A percentile compares a stretch with the other conserved stretches of the same genome.
These are phyloP conservation scores for Panthera uncia DNA, from an alignment of 2,113 vertebrate genomes.

Conservation along the genomic window DNA sequence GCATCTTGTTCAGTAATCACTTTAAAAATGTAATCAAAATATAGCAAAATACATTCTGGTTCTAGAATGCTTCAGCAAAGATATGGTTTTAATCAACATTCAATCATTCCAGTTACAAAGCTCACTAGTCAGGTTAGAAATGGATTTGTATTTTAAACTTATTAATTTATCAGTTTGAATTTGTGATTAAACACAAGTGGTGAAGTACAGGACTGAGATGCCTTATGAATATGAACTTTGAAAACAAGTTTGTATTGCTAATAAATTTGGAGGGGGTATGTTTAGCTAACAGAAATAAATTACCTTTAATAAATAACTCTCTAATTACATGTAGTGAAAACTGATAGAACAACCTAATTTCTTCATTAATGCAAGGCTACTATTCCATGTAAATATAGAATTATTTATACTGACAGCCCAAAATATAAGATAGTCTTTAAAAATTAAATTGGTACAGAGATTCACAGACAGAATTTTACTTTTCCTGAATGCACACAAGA, in stretches of 20 bases:
- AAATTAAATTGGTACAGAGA: constrained; percentile 14
- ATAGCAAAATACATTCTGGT: background rate
- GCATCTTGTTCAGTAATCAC: background rate
- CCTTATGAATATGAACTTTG: background rate
- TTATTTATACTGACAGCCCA: background rate
- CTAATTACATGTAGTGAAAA: background rate
- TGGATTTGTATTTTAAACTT: background rate
- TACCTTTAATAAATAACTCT: background rate
- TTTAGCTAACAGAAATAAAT: constrained; percentile 29
- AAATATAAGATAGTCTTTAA: constrained; percentile 16
- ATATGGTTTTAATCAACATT: background rate
- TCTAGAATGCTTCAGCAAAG: background rate
- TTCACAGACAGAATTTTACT: background rate
- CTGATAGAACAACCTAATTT: background rate
- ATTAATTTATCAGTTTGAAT: constrained; percentile 26
- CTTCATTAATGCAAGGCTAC: background rate
- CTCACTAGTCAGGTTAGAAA: background rate
- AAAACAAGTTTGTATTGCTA: background rate
- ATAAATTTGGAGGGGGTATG: background rate
- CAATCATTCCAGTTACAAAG: background rate
- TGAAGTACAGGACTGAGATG: background rate
- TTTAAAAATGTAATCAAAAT: constrained; percentile 39
- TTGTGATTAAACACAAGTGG: background rate
- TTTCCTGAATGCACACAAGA: background rate
- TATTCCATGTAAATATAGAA: background rate